These are phyloP conservation scores for Acromyrmex charruanus DNA, from an alignment of 1,140 invertebrate genomes.

Conservation along the genomic window DNA sequence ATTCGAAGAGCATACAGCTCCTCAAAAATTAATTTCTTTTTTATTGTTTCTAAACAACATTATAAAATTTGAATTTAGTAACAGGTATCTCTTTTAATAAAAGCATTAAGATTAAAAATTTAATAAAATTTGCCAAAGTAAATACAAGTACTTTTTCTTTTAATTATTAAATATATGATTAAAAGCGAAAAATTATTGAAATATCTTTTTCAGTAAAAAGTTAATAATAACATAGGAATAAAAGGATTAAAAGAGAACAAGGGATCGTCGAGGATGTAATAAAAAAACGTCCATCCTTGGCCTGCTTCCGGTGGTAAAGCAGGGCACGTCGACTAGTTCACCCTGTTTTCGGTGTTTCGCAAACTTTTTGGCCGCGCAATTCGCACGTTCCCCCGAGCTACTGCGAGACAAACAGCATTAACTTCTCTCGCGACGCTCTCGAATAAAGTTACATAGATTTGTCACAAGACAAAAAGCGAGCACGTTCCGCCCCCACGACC, in stretches of 20 bases:
- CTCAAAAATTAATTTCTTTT: neutral
- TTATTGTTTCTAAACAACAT: neutral
- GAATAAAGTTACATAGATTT: conserved; percentile 71
- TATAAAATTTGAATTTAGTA: neutral
- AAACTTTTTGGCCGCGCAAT: conserved; percentile 45
- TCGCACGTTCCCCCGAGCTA: conserved; percentile 30
- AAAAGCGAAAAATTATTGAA: neutral
- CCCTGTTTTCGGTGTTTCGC: conserved; percentile 37
- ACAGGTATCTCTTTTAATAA: neutral
- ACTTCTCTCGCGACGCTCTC: conserved; percentile 44
- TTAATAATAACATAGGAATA: neutral
- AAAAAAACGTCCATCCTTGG: conserved; percentile 34
- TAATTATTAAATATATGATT: neutral
- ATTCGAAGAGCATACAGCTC: neutral
- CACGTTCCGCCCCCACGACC: conserved; percentile 46
- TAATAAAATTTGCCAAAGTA: neutral
- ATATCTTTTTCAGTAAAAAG: neutral
- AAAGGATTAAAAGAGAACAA: conserved; percentile 10
- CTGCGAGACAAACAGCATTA: conserved; percentile 70
- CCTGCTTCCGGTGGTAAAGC: conserved; percentile 22
- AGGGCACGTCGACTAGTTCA: neutral
- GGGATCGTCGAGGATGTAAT: neutral
- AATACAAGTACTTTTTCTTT: neutral
- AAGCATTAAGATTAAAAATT: neutral
- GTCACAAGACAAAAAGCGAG: conserved; percentile 58